These are phyloP conservation scores for Oxyura jamaicensis DNA, from an alignment of 2,113 vertebrate genomes.

Conservation along the genomic window DNA sequence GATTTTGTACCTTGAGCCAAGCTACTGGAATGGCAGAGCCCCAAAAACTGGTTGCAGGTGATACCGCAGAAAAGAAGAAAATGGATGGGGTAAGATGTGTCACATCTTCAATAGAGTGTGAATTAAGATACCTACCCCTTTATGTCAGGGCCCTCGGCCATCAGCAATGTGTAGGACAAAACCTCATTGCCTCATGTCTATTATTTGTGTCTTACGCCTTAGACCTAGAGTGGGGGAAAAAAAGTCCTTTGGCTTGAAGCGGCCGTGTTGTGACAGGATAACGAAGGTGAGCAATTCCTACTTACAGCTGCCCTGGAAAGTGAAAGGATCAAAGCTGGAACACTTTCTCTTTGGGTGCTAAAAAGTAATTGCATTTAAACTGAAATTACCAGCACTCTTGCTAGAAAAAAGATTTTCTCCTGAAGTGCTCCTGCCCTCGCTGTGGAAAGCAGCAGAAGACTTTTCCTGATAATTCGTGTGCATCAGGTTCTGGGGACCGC, in stretches of 20 bases:
- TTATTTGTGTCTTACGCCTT: neutral
- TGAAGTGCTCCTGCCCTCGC: neutral
- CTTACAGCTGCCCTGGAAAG: neutral
- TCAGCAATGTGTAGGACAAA: neutral
- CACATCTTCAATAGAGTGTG: neutral
- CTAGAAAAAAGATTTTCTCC: neutral
- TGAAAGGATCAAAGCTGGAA: neutral
- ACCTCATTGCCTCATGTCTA: neutral
- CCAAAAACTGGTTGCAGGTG: neutral
- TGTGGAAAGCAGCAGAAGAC: neutral
- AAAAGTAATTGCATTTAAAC: neutral
- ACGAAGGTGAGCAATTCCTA: neutral
- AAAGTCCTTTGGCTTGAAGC: neutral
- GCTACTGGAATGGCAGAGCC: neutral
- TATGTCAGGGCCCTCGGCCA: neutral
- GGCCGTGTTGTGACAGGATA: neutral
- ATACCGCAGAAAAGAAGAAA: neutral
- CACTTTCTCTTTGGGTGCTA: neutral
- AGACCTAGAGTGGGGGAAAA: fast-evolving
- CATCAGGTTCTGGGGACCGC: neutral
- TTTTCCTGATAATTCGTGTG: neutral
- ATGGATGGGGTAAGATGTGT: neutral
- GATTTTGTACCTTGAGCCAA: neutral
- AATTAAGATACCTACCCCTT: neutral
- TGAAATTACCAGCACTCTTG: neutral